Conservation (phyloP, 2,888 invertebrate genomes). For the Neoaliturus tenellus region DNA sequence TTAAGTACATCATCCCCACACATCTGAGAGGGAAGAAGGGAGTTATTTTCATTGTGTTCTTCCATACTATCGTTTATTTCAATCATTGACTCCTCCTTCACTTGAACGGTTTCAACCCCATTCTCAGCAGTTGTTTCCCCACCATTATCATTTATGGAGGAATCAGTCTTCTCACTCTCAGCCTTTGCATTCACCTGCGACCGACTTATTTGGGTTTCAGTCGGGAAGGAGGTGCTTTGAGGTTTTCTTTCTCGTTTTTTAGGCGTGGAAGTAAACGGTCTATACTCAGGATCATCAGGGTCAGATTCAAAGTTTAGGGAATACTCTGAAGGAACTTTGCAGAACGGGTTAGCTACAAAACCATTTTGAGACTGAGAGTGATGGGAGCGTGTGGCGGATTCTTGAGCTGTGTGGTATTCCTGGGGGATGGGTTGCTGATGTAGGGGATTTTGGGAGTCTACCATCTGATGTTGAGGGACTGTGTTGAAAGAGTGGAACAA, state of each 20-base stretch:
- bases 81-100: background rate
- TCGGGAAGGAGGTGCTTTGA: background rate
- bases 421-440: background rate
- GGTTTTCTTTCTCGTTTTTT: background rate
- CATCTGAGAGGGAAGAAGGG: background rate
- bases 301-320: background rate
- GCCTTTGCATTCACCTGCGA: background rate
- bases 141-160: background rate
- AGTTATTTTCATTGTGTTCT: background rate
- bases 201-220: background rate
- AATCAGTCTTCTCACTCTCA: background rate
- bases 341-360: background rate
- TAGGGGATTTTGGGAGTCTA: background rate
- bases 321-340: background rate
- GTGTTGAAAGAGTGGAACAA: background rate
- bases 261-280: background rate
- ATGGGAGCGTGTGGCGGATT: too few species aligned
- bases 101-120: background rate
- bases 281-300: conserved; percentile 6
- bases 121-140: background rate
- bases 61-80: background rate
- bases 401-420: too few species aligned
- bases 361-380: background rate
- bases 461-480: background rate
- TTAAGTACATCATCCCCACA: conserved; percentile 10